phyloP scores from a whole-genome alignment of 35 echinoderm and acorn worm genomes.

The Nesometra sesokonis region DNA sequence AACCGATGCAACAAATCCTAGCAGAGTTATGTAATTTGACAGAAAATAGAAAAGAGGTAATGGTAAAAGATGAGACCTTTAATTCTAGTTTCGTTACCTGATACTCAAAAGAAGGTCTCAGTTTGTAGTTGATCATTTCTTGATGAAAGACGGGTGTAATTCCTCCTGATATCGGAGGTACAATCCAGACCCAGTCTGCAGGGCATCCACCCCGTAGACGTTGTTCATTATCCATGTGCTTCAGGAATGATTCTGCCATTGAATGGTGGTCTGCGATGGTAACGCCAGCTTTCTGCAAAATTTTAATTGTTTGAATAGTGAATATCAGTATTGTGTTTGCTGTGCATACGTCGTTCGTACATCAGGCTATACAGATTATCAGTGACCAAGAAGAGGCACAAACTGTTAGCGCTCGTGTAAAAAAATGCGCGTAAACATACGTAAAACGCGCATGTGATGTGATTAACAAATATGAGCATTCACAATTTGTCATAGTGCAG shows the following conservation, averaged over 20 bases:
- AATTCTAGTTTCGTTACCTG: neutral
- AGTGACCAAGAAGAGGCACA: too few relatives aligned
- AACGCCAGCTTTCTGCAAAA: conserved; percentile 8
- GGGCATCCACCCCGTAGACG: conserved; percentile 37
- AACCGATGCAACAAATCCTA: too few relatives aligned
- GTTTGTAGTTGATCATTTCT: conserved; percentile 13
- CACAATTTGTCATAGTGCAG: too few relatives aligned
- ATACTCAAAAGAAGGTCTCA: conserved; percentile 25
- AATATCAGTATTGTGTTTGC: neutral
- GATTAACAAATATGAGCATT: too few relatives aligned
- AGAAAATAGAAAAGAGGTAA: too few relatives aligned
- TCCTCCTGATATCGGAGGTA: conserved; percentile 20
- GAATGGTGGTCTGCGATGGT: conserved; percentile 31
- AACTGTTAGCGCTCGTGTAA: too few relatives aligned
- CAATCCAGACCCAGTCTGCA: conserved; percentile 17
- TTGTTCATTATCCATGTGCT: conserved; percentile 35
- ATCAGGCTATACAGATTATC: too few relatives aligned
- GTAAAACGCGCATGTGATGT: too few relatives aligned
- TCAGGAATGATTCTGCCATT: neutral
- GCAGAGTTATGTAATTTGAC: too few relatives aligned
- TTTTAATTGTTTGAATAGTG: neutral
- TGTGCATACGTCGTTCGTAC: neutral
- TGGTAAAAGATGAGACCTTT: too few relatives aligned
- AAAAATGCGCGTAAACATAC: too few relatives aligned
- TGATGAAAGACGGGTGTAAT: neutral